Evolutionary conservation across 2,113 vertebrate species (phyloP).

Genomic region (Indicator indicator): DNA sequence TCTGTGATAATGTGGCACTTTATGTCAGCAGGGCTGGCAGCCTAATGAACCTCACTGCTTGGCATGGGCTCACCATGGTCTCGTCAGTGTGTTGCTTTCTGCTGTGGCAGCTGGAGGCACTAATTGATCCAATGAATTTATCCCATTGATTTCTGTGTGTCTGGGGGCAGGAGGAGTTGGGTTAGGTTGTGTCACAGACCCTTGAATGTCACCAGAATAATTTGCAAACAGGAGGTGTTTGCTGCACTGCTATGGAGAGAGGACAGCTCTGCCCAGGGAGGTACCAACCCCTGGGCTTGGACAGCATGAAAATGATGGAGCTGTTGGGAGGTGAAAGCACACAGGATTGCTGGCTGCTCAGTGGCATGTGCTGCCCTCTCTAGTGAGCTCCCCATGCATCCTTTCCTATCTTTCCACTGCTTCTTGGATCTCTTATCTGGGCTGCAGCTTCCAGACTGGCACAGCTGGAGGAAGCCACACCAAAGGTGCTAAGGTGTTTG

Average conservation of each 20-base stretch:
- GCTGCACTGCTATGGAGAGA: fast-evolving
- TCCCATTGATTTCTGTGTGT: not conserved
- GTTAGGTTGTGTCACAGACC: not conserved
- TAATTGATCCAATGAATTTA: not conserved
- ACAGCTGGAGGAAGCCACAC: too few relatives aligned
- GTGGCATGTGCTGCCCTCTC: not conserved
- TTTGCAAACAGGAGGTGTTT: fast-evolving
- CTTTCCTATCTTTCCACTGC: not conserved
- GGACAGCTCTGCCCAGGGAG: not conserved
- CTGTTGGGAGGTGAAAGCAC: not conserved
- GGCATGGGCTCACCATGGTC: fast-evolving
- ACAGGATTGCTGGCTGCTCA: fast-evolving
- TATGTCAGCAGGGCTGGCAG: not conserved
- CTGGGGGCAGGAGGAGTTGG: not conserved
- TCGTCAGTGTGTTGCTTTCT: not conserved
- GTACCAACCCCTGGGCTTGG: not conserved
- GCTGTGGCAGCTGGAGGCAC: not conserved
- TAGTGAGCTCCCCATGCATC: not conserved
- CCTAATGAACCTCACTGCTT: fast-evolving
- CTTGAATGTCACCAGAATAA: fast-evolving
- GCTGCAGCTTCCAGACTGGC: not conserved
- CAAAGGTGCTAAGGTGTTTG: too few relatives aligned
- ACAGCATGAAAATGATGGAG: fast-evolving
- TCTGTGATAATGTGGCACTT: not conserved
- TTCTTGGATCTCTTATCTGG: fast-evolving